Percentiles rank a stretch among this genome's conserved stretches.
phyloP scores from a whole-genome alignment of 2,113 vertebrate species.

The Meleagris gallopavo region DNA sequence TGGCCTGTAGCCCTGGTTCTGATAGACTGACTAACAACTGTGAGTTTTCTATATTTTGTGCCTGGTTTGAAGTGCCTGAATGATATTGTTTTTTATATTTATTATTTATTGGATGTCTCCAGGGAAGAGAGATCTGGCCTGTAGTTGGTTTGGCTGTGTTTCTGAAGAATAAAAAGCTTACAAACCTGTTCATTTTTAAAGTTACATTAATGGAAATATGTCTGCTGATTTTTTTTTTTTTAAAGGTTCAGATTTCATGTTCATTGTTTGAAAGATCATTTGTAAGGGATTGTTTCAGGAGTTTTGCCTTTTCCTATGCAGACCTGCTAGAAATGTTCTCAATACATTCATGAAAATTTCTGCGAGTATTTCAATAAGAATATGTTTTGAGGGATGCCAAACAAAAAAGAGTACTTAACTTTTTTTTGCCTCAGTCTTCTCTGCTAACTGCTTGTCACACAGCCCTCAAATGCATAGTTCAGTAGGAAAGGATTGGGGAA shows the following conservation, averaged over 20 bases:
- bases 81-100: slow-evolving; percentile 16
- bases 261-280: neutral
- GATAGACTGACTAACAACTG: neutral
- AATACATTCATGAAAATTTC: neutral
- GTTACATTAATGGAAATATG: neutral
- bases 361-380: neutral
- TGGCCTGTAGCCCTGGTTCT: neutral
- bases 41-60: slow-evolving; percentile 21
- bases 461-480: no score
- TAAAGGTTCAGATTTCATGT: neutral
- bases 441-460: no score
- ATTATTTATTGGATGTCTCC: slow-evolving; percentile 26
- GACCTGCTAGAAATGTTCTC: neutral
- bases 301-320: neutral
- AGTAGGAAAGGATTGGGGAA: no score
- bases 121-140: neutral
- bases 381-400: neutral
- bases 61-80: slow-evolving; percentile 19
- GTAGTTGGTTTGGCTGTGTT: neutral
- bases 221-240: neutral
- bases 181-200: neutral
- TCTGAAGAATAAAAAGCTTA: neutral
- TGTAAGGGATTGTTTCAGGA: neutral
- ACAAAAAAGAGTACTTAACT: no score
- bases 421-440: no score